Evolutionary conservation across 2,113 vertebrate species (phyloP), one percentile per base, ranked within the genome.

Genomic region (Panthera uncia): DNA sequence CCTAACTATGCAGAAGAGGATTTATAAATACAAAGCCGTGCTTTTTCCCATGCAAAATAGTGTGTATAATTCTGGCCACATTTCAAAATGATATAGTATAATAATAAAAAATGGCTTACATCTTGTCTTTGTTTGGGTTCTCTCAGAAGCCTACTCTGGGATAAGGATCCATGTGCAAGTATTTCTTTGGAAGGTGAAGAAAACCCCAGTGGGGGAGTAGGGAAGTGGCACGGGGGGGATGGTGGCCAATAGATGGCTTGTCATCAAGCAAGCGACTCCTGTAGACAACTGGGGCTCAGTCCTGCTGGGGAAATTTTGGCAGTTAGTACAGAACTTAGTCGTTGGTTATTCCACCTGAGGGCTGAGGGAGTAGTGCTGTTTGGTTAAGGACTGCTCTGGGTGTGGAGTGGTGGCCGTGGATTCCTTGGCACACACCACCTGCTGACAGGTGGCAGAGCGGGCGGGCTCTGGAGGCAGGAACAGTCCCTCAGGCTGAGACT

Each of bases 1-100:
- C 31, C n/a, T 79, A 74, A 89, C n/a, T 68, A 90, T 92, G 81
- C 63, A 73, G 61, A 92, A 84, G 90, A 63, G 61, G 73, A 68
- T 93, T 94, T 96, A 63, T 16, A 92, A 89, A 86, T 68, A 81
- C 4, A 66, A 84, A 96, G 31, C 14, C 15, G 48, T 76, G 19
- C 33, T 89, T 95, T 92, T 48, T 31, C 10, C 41, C 2, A 69
- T 76, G 78, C 48, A 93, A 96, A 95, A 81, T 36, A 45, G 23
- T 78, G 33, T 55, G 15, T 52, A 31, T 18, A 63, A 89, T 91
- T 87, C 41, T 81, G 85, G 69, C n/a, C 41, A 88, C 50, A 71
- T 45, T 93, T 89, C 36, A 91, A 33, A 91, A 55, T 29, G 41
- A 45, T 61, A 52, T 7, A 71, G 27, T 31, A 29, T 83, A 65